Conservation (phyloP, 2,888 invertebrate genomes). For the Melanotus villosus region DNA sequence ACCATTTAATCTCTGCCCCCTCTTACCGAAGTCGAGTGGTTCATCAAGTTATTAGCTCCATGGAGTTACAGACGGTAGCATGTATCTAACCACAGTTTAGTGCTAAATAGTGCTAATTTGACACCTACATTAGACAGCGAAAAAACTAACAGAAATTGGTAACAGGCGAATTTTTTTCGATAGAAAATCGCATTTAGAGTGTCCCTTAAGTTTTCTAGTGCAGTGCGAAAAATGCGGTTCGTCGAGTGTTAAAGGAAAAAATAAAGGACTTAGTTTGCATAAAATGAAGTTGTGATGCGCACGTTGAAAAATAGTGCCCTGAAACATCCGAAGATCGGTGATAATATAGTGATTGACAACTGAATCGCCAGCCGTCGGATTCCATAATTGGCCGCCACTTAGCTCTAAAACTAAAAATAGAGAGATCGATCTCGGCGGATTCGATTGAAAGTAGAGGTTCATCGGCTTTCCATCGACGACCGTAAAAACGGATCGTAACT, state of each 20-base stretch:
- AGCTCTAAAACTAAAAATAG: no score
- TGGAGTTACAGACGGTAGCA: constrained; percentile 66
- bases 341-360: constrained; percentile 22
- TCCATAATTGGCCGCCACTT: constrained; percentile 4
- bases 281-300: constrained; percentile 12
- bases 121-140: constrained; percentile 40
- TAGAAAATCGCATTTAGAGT: background rate
- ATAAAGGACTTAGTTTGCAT: background rate
- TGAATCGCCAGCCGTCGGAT: constrained; percentile 30
- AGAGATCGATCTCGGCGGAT: constrained; percentile 1
- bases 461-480: background rate
- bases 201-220: background rate
- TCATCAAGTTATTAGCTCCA: constrained; percentile 64
- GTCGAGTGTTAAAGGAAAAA: background rate
- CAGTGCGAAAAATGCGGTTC: background rate
- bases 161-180: background rate
- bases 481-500: constrained; percentile 17
- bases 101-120: constrained; percentile 54
- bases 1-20: constrained; percentile 58
- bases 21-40: constrained; percentile 58
- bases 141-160: constrained; percentile 11
- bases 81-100: constrained; percentile 52
- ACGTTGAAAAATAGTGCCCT: background rate
- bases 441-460: constrained; percentile 1
- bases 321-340: constrained; percentile 4